These are phyloP conservation scores for Lineus longissimus DNA, from an alignment of 1,140 invertebrate genomes.

Conservation along the genomic window DNA sequence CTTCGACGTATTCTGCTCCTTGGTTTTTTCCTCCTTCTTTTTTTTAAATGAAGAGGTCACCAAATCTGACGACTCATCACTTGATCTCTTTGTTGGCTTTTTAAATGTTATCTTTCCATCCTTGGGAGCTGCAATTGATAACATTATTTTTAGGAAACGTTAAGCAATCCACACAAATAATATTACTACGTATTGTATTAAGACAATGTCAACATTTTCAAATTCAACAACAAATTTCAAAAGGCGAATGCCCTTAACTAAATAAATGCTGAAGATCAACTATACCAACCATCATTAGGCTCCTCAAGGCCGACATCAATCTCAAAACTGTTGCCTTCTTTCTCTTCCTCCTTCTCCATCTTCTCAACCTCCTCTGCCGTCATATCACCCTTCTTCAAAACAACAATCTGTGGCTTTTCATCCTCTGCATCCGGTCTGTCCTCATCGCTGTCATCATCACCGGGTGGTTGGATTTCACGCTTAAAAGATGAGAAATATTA, in stretches of 20 bases:
- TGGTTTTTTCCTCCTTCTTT: conserved; percentile 19
- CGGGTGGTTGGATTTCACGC: neutral
- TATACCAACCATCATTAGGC: conserved; percentile 8
- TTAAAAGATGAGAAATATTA: no score
- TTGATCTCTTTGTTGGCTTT: conserved; percentile 24
- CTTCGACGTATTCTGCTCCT: conserved; percentile 21
- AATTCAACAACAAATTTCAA: no score
- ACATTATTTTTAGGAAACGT: no score
- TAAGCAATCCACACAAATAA: no score
- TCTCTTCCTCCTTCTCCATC: neutral
- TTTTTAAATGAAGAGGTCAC: conserved; percentile 13
- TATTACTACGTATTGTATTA: no score
- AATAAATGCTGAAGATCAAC: neutral
- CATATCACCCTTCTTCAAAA: neutral
- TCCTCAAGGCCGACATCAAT: neutral
- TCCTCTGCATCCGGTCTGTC: conserved; percentile 15
- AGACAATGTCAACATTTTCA: no score
- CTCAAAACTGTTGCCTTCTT: neutral
- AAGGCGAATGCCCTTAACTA: no score
- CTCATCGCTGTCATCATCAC: conserved; percentile 5
- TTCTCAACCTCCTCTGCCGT: neutral
- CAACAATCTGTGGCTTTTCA: conserved; percentile 19
- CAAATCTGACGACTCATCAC: conserved; percentile 15
- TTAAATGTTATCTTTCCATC: conserved; percentile 29
- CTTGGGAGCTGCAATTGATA: conserved; percentile 4